Percentiles rank a stretch among this genome's conserved stretches.
These are phyloP conservation scores for Montipora capitata DNA, from an alignment of 92 coral and sea anemone species.

Conservation along the genomic window DNA sequence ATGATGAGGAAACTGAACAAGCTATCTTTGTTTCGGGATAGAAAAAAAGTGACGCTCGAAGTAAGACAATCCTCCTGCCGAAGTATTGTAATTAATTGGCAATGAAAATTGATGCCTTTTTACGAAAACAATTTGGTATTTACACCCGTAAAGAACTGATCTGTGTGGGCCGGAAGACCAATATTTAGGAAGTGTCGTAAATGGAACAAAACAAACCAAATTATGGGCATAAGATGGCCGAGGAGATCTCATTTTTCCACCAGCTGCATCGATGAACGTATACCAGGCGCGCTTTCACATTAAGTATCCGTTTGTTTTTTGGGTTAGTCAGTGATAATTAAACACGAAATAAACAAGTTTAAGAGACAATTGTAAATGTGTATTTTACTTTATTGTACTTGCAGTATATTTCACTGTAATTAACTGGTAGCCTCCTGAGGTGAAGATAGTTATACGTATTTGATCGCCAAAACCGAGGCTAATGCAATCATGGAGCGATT, in stretches of 20 bases:
- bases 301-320: not conserved
- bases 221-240: not conserved
- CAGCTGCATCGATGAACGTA: not conserved
- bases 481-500: constrained; percentile 89
- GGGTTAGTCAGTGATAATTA: not conserved
- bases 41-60: no score
- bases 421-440: not conserved
- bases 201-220: not conserved
- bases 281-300: not conserved
- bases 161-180: not conserved
- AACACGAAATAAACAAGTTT: no score
- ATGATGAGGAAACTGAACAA: no score
- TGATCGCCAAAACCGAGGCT: constrained; percentile 84
- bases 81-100: no score
- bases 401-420: constrained; percentile 16
- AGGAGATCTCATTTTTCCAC: not conserved
- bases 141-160: not conserved
- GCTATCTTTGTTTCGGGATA: no score
- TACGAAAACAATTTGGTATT: not conserved
- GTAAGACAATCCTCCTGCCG: no score
- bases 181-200: not conserved
- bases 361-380: no score
- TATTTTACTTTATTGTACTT: no score
- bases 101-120: not conserved
- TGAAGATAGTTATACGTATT: constrained; percentile 55